Conservation (phyloP, 2,888 invertebrate species). For the Steinernema carpocapsae region DNA sequence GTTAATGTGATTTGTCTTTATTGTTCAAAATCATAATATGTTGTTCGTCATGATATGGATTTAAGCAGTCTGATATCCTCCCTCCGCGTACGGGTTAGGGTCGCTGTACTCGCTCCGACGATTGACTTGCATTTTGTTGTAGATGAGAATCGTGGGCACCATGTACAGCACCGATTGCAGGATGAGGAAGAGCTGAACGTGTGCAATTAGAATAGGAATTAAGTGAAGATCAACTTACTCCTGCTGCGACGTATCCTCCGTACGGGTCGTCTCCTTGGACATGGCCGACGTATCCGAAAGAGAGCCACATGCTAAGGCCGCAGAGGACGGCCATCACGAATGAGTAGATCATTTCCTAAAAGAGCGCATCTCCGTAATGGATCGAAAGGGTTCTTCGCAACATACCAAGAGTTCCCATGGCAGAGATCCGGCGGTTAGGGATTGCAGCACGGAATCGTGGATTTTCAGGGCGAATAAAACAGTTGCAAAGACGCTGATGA, state of each 20-base stretch:
- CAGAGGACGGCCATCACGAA: conserved; percentile 60
- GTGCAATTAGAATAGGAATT: neutral
- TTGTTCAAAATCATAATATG: too few relatives aligned
- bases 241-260: conserved; percentile 64
- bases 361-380: neutral
- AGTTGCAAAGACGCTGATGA: conserved; percentile 61
- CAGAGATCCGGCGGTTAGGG: conserved; percentile 58
- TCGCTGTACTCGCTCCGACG: conserved; percentile 21
- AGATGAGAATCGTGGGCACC: conserved; percentile 60
- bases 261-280: conserved; percentile 53
- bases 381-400: conserved; percentile 4
- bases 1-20: too few relatives aligned
- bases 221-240: conserved; percentile 48
- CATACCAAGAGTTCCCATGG: conserved; percentile 62
- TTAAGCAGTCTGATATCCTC: conserved; percentile 32
- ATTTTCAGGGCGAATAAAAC: conserved; percentile 63
- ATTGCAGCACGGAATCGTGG: conserved; percentile 58
- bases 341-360: conserved; percentile 65
- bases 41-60: too few relatives aligned
- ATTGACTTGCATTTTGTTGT: conserved; percentile 51
- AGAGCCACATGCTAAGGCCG: conserved; percentile 62
- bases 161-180: conserved; percentile 60
- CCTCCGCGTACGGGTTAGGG: conserved; percentile 20
- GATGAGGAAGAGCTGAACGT: conserved; percentile 63
- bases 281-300: conserved; percentile 60